phyloP scores from a whole-genome alignment of 1,140 invertebrate species.

The Lutraria rhynchaena region DNA sequence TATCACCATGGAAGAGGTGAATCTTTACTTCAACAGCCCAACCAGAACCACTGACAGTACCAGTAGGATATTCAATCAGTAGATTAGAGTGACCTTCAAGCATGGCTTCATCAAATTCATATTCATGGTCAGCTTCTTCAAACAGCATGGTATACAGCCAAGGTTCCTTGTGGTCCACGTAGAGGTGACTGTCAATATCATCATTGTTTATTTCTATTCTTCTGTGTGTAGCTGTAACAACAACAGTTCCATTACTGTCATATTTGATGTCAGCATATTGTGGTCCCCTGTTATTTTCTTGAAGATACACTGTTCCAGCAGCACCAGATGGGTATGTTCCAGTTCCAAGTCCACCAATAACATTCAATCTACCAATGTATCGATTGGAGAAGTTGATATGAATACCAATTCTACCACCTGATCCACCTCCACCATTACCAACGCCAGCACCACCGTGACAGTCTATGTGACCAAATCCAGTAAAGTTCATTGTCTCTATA shows the following conservation, averaged over 20 bases:
- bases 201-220: slow-evolving; percentile 72
- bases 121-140: slow-evolving; percentile 64
- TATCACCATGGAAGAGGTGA: slow-evolving; percentile 71
- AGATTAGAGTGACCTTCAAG: slow-evolving; percentile 73
- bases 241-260: slow-evolving; percentile 60
- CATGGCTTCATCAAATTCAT: slow-evolving; percentile 74
- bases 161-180: slow-evolving; percentile 67
- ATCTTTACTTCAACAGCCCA: slow-evolving; percentile 65
- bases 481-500: slow-evolving; percentile 74
- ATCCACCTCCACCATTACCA: slow-evolving; percentile 67
- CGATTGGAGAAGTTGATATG: slow-evolving; percentile 70
- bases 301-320: slow-evolving; percentile 74
- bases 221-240: slow-evolving; percentile 62
- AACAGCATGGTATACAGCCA: slow-evolving; percentile 73
- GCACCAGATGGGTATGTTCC: slow-evolving; percentile 67
- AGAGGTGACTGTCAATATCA: slow-evolving; percentile 69
- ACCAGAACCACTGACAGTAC: slow-evolving; percentile 19
- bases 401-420: slow-evolving; percentile 72
- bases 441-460: slow-evolving; percentile 68
- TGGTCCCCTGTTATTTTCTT: slow-evolving; percentile 72
- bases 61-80: slow-evolving; percentile 69
- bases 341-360: slow-evolving; percentile 66
- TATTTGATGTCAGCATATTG: slow-evolving; percentile 77
- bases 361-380: slow-evolving; percentile 68
- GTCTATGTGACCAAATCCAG: slow-evolving; percentile 74